Conservation (phyloP, 2,797 vertebrate genomes). For the Alauda arvensis region DNA sequence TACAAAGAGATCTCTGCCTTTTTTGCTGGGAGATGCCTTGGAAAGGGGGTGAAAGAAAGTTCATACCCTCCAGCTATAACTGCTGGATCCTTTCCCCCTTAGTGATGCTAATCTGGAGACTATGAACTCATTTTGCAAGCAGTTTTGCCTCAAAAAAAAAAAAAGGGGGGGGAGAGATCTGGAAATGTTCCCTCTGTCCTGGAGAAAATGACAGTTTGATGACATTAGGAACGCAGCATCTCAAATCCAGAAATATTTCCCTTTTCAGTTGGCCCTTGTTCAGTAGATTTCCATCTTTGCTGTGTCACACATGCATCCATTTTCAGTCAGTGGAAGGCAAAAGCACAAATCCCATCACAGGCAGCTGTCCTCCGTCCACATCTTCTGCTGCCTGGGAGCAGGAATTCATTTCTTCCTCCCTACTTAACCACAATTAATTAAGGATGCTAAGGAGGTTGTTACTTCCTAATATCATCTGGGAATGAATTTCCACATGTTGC, state of each 20-base stretch:
- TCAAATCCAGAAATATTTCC: background rate
- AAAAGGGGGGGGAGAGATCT: background rate
- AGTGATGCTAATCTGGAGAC: background rate
- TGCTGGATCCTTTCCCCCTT: background rate
- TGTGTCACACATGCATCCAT: background rate
- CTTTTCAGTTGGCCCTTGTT: background rate
- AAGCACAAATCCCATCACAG: background rate
- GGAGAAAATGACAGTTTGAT: background rate
- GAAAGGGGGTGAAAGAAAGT: background rate
- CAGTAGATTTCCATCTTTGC: background rate
- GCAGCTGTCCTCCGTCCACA: background rate
- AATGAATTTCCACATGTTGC: background rate
- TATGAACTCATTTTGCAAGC: background rate
- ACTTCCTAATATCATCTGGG: background rate
- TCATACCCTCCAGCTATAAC: background rate
- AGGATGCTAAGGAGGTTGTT: conserved; percentile 1
- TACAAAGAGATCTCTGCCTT: background rate
- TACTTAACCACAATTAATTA: background rate
- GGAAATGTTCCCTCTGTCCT: background rate
- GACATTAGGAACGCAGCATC: background rate
- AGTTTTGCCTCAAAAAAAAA: background rate
- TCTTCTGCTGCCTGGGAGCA: background rate
- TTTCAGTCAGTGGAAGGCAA: background rate
- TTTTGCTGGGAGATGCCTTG: background rate
- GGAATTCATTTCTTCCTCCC: background rate